These are phyloP conservation scores for Acronicta leporina DNA, from an alignment of 2,888 invertebrate species.

Conservation along the genomic window DNA sequence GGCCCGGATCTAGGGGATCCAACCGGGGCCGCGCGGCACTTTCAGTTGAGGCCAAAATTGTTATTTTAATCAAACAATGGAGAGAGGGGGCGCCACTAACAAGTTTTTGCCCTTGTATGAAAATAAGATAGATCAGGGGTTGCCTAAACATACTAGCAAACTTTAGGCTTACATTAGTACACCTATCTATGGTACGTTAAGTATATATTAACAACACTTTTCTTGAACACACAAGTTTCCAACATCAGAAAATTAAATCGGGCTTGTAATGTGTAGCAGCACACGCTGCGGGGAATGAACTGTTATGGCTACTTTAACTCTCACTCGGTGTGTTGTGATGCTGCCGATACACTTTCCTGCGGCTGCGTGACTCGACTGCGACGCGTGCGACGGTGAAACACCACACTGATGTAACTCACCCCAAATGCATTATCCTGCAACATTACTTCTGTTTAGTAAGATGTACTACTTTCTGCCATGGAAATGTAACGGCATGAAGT, in stretches of 20 bases:
- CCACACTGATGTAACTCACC: conserved; percentile 75
- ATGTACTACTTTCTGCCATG: conserved; percentile 1
- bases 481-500: not conserved
- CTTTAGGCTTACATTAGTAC: too few species aligned
- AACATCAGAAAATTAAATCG: conserved; percentile 56
- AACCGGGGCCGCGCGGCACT: too few species aligned
- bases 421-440: conserved; percentile 76
- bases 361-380: conserved; percentile 79
- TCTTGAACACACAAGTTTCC: conserved; percentile 33
- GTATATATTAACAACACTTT: conserved; percentile 25
- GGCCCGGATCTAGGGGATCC: too few species aligned
- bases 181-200: too few species aligned
- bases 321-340: conserved; percentile 82
- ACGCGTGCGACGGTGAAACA: conserved; percentile 61
- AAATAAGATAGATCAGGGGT: too few species aligned
- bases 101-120: too few species aligned
- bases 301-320: conserved; percentile 80
- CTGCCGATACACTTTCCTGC: conserved; percentile 85
- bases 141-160: too few species aligned
- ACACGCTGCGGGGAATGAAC: conserved; percentile 76
- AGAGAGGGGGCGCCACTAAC: too few species aligned
- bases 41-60: too few species aligned
- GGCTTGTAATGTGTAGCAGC: conserved; percentile 45
- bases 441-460: conserved; percentile 24
- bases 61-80: too few species aligned